phyloP scores from a whole-genome alignment of 2,113 vertebrate species.

The Otis tarda region DNA sequence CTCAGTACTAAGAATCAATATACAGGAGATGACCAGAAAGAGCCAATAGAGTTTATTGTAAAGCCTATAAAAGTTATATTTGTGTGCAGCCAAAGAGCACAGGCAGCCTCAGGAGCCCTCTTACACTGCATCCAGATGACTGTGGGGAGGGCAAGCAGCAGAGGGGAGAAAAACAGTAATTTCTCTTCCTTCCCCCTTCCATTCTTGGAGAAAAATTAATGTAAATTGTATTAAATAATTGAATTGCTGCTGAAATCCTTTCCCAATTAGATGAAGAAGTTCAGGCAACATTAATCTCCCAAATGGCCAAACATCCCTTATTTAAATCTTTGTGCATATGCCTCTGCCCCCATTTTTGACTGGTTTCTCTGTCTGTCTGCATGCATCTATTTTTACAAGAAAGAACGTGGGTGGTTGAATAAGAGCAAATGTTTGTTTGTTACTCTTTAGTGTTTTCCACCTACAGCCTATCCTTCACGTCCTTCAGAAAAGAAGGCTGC shows the following conservation, averaged over 20 bases:
- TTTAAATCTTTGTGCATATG: neutral
- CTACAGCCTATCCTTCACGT: neutral
- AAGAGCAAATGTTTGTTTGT: conserved; percentile 35
- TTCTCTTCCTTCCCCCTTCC: neutral
- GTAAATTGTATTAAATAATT: conserved; percentile 22
- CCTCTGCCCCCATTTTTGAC: neutral
- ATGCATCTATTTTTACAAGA: neutral
- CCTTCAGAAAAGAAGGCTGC: conserved; percentile 53
- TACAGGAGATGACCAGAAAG: neutral
- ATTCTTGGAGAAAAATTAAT: neutral
- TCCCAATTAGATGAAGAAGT: conserved; percentile 12
- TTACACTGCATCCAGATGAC: neutral
- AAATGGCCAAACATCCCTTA: neutral
- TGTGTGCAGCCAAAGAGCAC: neutral
- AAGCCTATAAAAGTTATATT: neutral
- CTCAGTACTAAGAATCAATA: neutral
- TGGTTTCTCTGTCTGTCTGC: neutral
- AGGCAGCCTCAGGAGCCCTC: neutral
- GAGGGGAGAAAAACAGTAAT: neutral
- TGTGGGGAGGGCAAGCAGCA: neutral
- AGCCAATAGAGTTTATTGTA: neutral
- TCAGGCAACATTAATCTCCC: neutral
- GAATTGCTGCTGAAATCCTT: conserved; percentile 17
- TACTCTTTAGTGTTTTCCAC: conserved; percentile 22
- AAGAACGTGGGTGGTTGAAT: neutral